Base-by-base conservation (phyloP, 1,140 invertebrate species). In the Sogatella furcifera region DNA sequence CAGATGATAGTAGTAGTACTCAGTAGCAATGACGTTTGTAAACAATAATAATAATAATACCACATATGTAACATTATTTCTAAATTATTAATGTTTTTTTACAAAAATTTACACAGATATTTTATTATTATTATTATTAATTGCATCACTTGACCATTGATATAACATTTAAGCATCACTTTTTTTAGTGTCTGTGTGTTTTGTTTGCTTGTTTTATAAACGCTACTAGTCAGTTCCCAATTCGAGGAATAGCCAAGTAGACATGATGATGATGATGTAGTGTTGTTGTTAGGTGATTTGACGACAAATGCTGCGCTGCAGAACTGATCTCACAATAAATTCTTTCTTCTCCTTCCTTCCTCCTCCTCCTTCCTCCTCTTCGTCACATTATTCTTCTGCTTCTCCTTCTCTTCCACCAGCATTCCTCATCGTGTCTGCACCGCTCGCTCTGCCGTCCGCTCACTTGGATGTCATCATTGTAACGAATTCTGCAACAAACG, bases 401-500 rank as follows among this genome's bases (percentile, higher is more conserved):
- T 10, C 10, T 31, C 10, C 31, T 31, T 10, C 31, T 10, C 5
- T 10, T 31, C 10, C 31, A 10, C 10, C 31, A 10, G 5, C 31
- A 38, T 1, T 38, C 34, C 34, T 13, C 34, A 38, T 11, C 34
- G 34, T 10, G 11, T 13, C 34, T 38, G 34, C 34, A 38, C 34
- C 34, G 34, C 34, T 38, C 8, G 1, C 8, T 38, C 11, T 38
- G 34, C 34, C 34, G 34, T 38, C 11, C 34, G 34, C 78, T 84
- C 90, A 95, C 89, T 95, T 95, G 84, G 92, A 95, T 84, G 92
- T 95, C 92, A 95, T 95, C 92, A 95, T 95, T 81, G 92, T 95
- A 80, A 95, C 92, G 81, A 95, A 95, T 86, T 95, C 92, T 94
- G 86, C 55, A 90, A 86, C 72, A 77, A 79, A 73, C 79, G 71